phyloP scores from a whole-genome alignment of 2,888 invertebrate genomes.

The Stenichneumon culpator region DNA sequence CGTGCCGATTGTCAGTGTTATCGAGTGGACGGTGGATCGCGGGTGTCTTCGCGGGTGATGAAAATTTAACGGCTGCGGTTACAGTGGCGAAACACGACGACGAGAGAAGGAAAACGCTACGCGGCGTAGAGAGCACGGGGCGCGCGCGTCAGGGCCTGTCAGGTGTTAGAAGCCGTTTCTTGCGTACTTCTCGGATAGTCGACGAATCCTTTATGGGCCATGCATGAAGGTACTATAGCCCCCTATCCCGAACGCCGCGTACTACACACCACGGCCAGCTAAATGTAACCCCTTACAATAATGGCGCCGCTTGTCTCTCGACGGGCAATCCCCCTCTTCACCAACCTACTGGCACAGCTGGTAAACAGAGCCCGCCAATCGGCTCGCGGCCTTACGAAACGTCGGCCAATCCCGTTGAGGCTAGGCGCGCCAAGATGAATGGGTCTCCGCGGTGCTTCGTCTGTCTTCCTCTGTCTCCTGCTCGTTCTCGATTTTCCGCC shows the following conservation, averaged over 20 bases:
- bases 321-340: slow-evolving; percentile 79
- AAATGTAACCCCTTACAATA: slow-evolving; percentile 86
- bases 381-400: slow-evolving; percentile 80
- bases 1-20: slow-evolving; percentile 43
- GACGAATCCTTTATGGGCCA: slow-evolving; percentile 95
- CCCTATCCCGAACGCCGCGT: slow-evolving; percentile 91
- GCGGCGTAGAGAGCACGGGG: slow-evolving; percentile 76
- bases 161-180: slow-evolving; percentile 85
- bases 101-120: slow-evolving; percentile 72
- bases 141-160: slow-evolving; percentile 80
- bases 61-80: slow-evolving; percentile 25
- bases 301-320: slow-evolving; percentile 86
- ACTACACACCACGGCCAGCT: slow-evolving; percentile 86
- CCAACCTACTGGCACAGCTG: slow-evolving; percentile 86
- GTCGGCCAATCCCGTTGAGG: slow-evolving; percentile 81
- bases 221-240: slow-evolving; percentile 94
- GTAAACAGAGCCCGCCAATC: slow-evolving; percentile 84
- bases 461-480: slow-evolving; percentile 55
- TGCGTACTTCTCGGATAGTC: slow-evolving; percentile 89
- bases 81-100: slow-evolving; percentile 55
- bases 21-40: slow-evolving; percentile 43
- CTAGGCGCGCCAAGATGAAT: slow-evolving; percentile 85
- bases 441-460: slow-evolving; percentile 77
- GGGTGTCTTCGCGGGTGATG: slow-evolving; percentile 13
- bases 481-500: slow-evolving; percentile 85